A percentile compares a stretch with the other conserved stretches of the same genome.
phyloP scores from a whole-genome alignment of 2,888 invertebrate species.

The Rhopalosiphum nymphaeae region DNA sequence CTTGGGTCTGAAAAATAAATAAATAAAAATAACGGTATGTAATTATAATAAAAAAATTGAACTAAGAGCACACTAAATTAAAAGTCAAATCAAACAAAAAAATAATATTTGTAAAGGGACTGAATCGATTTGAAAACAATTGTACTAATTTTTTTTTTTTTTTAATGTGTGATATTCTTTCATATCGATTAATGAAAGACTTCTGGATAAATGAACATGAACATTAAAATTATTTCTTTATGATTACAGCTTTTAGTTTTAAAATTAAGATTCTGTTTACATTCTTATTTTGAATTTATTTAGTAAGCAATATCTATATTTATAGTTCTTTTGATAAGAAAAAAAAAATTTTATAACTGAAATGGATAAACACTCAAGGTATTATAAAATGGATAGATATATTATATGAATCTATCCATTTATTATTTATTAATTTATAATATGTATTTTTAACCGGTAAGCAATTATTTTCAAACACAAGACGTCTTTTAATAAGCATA shows the following conservation, averaged over 20 bases:
- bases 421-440: not conserved
- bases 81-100: not conserved
- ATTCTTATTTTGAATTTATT: not conserved
- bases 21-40: not conserved
- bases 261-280: not conserved
- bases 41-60: not conserved
- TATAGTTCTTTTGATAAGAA: not conserved
- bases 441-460: not conserved
- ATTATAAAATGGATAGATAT: not conserved
- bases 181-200: not conserved
- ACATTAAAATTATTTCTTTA: not conserved
- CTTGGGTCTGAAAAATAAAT: not conserved
- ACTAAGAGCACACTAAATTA: not conserved
- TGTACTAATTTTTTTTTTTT: not conserved
- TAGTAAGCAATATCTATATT: not conserved
- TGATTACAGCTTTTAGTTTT: not conserved
- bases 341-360: not conserved
- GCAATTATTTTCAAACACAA: not conserved
- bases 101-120: not conserved
- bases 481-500: not conserved
- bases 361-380: not conserved
- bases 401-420: not conserved
- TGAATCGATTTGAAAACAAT: not conserved
- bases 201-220: not conserved
- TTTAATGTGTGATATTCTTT: not conserved